Evolutionary conservation across 2,113 vertebrate species (phyloP).

Genomic region (Mustela lutreola): DNA sequence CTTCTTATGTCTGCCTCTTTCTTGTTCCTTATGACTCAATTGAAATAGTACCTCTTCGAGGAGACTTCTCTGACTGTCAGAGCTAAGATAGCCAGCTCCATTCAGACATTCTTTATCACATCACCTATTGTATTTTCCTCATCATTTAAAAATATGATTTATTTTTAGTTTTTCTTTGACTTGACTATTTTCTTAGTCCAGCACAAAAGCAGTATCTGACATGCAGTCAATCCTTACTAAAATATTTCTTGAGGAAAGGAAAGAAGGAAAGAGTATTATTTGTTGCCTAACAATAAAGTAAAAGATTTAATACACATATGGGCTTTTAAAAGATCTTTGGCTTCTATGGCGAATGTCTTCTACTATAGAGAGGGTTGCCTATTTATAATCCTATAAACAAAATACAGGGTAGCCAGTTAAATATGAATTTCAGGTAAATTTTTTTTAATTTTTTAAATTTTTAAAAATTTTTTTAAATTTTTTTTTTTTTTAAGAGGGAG

Average conservation of each 20-base stretch:
- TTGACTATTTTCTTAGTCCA: conserved; percentile 10
- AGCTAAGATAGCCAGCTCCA: not conserved
- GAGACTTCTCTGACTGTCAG: not conserved
- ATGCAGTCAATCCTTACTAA: not conserved
- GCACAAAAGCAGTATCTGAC: not conserved
- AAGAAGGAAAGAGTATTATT: not conserved
- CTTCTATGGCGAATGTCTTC: not conserved
- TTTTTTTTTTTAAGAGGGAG: too few relatives aligned
- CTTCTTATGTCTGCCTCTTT: not conserved
- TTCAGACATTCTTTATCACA: not conserved
- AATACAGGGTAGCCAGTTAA: not conserved
- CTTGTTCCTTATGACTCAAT: not conserved
- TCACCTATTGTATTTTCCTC: not conserved
- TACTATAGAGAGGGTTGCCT: not conserved
- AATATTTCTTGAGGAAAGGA: not conserved
- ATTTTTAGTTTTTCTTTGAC: conserved; percentile 23
- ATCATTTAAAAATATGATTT: not conserved
- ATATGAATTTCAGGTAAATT: conserved; percentile 11
- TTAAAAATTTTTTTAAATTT: too few relatives aligned
- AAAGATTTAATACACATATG: not conserved
- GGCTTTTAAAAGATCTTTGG: not conserved
- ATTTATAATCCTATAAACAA: not conserved
- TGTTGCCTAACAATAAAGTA: not conserved
- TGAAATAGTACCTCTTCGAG: not conserved
- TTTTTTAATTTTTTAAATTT: too few relatives aligned